Evolutionary conservation across 2,888 invertebrate species (phyloP).

Genomic region (Meiosimyza platycephala): DNA sequence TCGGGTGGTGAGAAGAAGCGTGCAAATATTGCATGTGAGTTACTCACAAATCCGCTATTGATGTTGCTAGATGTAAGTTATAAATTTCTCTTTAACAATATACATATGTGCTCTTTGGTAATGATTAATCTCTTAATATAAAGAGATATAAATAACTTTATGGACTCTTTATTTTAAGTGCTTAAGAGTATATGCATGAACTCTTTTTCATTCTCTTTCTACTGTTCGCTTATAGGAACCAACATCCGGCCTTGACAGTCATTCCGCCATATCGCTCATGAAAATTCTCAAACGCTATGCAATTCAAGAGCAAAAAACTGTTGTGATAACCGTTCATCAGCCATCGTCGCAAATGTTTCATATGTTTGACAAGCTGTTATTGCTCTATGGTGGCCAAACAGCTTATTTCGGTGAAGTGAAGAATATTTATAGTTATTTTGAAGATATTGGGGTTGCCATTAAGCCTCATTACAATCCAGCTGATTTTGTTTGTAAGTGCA

Average conservation of each 20-base stretch:
- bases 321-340: constrained; percentile 84
- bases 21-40: constrained; percentile 84
- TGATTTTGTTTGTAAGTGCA: constrained; percentile 81
- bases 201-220: neutral
- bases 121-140: neutral
- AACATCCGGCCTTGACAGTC: constrained; percentile 84
- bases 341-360: constrained; percentile 88
- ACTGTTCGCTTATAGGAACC: constrained; percentile 73
- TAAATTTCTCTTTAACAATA: neutral
- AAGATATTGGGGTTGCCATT: constrained; percentile 76
- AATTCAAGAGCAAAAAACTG: constrained; percentile 80
- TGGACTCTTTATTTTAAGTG: neutral
- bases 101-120: neutral
- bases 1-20: constrained; percentile 88
- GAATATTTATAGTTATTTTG: constrained; percentile 79
- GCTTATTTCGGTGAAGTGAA: constrained; percentile 81
- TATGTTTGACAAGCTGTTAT: constrained; percentile 81
- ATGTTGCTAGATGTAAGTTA: constrained; percentile 82
- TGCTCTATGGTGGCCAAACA: constrained; percentile 77
- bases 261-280: constrained; percentile 81
- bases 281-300: constrained; percentile 79
- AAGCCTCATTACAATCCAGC: constrained; percentile 85
- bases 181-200: neutral
- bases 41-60: constrained; percentile 82
- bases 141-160: neutral